Evolutionary conservation across 1,140 invertebrate species (phyloP).

Genomic region (Plectus sambesii): DNA sequence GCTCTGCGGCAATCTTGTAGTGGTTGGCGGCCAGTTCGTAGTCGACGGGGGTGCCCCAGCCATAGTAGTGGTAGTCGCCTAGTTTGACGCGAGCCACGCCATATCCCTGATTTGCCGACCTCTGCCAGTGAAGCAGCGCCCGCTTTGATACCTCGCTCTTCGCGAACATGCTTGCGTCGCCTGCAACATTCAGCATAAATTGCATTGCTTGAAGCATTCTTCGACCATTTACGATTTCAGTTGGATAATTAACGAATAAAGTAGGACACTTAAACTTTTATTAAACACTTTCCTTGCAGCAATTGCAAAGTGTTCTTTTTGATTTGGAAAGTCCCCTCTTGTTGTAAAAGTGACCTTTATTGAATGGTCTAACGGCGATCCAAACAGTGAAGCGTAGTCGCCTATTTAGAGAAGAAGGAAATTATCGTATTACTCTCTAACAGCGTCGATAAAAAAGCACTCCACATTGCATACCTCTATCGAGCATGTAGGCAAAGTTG

Average conservation of each 20-base stretch:
- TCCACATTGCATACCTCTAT: slow-evolving; percentile 62
- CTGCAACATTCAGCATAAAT: not conserved
- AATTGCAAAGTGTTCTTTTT: not conserved
- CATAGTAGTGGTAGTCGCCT: slow-evolving; percentile 97
- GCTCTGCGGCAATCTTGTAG: slow-evolving; percentile 77
- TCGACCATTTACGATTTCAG: not conserved
- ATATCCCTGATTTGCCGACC: slow-evolving; percentile 48
- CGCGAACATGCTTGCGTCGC: slow-evolving; percentile 3
- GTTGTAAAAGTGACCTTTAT: no score
- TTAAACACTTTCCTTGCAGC: not conserved
- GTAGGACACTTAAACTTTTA: not conserved
- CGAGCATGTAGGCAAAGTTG: slow-evolving; percentile 87
- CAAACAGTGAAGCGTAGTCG: no score
- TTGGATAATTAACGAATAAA: no score
- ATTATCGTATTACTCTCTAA: no score
- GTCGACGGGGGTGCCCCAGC: slow-evolving; percentile 71
- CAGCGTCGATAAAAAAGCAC: not conserved
- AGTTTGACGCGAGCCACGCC: slow-evolving; percentile 69
- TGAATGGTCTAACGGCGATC: no score
- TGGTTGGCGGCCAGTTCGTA: slow-evolving; percentile 83
- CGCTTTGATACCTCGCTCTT: slow-evolving; percentile 29
- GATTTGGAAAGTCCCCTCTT: not conserved
- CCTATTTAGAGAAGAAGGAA: no score
- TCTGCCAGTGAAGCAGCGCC: slow-evolving; percentile 36
- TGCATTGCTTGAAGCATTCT: no score